Base-by-base conservation (phyloP, 2,888 invertebrate genomes). In the Cyrtodaria siliqua region DNA sequence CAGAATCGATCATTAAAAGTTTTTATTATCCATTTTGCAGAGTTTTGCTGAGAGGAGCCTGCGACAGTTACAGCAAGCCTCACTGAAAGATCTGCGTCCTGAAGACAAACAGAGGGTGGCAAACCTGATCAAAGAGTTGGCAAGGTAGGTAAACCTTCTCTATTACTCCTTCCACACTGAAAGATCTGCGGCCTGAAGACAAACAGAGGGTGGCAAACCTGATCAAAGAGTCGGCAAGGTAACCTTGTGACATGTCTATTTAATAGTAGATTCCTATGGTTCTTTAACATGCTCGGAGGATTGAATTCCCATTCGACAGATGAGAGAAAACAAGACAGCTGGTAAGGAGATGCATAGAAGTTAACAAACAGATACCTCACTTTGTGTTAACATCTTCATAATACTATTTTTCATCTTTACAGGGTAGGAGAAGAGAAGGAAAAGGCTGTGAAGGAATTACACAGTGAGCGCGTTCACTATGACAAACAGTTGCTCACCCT, bases 41-140 rank as follows among this genome's bases (percentile, higher is more conserved):
- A 80, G 76, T 64, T 80, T 77, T 68, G 66, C 70, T 16, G 76
- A 80, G 56, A 52, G 72, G 56, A 80, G 80, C 67, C 70, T 80
- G 12, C 61, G 60, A 16, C 56, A 56, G 20, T 42, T 80, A 20
- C 55, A 73, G 47, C 59, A 73, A 40, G 71, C 63, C 2, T 88
- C 91, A 0, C 78, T 92, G 27, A 89, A 88, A 60, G 91, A 92
- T 59, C 72, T 92, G 20, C 87, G 91, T 63, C 82, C 83, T 12
- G 91, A 91, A 49, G 92, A 92, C 76, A 92, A 92, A 78, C 84
- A 88, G 59, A 77, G 91, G 52, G 87, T 92, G 16, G 92, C 92
- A 0, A 90, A 90, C 57, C 86, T 92, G 1, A 90, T 92, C 47
- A 88, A 87, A 57, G 92, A 92, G 76, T 81, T 92, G 16, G 92